A percentile compares a stretch with the other conserved stretches of the same genome.
phyloP scores from a whole-genome alignment of 92 coral and sea anemone species.

The Heteractis magnifica region DNA sequence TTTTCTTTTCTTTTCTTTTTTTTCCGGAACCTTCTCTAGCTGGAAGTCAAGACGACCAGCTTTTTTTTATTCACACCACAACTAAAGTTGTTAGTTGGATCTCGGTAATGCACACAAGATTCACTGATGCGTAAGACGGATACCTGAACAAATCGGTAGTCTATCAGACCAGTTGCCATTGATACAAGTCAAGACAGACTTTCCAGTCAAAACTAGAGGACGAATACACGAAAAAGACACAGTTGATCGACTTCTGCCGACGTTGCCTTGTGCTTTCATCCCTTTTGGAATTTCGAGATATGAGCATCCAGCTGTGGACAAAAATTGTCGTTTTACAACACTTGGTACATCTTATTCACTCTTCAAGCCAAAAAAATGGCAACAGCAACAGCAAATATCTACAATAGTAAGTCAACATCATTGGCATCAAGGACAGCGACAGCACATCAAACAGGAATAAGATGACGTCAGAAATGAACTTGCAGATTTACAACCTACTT shows the following conservation, averaged over 20 bases:
- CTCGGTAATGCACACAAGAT: too few relatives aligned
- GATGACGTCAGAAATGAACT: not conserved
- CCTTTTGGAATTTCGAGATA: slow-evolving; percentile 39
- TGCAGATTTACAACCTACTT: slow-evolving; percentile 10
- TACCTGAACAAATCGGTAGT: slow-evolving; percentile 63
- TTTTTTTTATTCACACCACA: too few relatives aligned
- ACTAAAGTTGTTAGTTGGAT: too few relatives aligned
- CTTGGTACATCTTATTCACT: not conserved
- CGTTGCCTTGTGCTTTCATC: slow-evolving; percentile 31
- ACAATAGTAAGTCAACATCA: too few relatives aligned
- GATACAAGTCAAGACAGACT: slow-evolving; percentile 25
- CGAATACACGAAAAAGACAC: slow-evolving; percentile 34
- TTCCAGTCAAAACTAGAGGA: slow-evolving; percentile 34
- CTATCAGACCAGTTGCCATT: slow-evolving; percentile 48
- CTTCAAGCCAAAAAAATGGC: not conserved
- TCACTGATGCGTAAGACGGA: too few relatives aligned
- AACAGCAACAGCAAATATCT: too few relatives aligned
- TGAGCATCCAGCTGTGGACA: slow-evolving; percentile 36
- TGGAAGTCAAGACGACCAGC: too few relatives aligned
- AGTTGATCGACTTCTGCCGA: slow-evolving; percentile 29
- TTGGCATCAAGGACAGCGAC: too few relatives aligned
- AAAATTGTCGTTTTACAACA: not conserved
- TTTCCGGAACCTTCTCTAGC: too few relatives aligned
- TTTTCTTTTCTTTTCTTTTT: too few relatives aligned
- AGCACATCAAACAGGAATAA: not conserved